Evolutionary conservation across 2,888 invertebrate genomes (phyloP), one percentile per base, ranked within the genome.

Genomic region (Rhingia campestris): DNA sequence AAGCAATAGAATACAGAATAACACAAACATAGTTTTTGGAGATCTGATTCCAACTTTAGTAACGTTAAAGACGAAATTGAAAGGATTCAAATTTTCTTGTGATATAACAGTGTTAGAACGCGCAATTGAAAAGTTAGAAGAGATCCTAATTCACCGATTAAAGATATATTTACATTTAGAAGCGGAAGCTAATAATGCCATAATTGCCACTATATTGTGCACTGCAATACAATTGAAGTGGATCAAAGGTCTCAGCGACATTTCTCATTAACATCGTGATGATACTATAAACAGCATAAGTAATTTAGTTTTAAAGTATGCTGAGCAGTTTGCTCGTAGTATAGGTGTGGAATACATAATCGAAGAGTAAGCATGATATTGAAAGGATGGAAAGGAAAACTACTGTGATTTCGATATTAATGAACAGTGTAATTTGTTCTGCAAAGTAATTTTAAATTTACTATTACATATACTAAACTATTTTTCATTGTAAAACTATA

Each of bases 141-240:
- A 30, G 4, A 30, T 2, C n/a, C 30, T 30, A 58, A 58, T 41
- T 30, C 30, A 41, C 0, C 39, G 39, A 22, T 58, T 41, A 5
- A 41, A n/a, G 0, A 1, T 4, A 0, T 45, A 45, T 12, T 59
- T 59, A 0, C 33, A 33, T 33, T 59, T 43, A 12, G 7, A 59
- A 59, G 30, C 58, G 5, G 58, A 59, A 59, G 41, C 41, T 1
- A 43, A 43, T 43, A 32, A 59, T 43, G 59, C 59, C 10, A 39
- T 56, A 39, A 14, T 56, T 39, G 54, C 54, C 0, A 22, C 54
- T 37, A 4, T 56, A 9, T 37, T 56, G 4, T 9, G 22, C 1
- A 35, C 37, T 14, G 2, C 14, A 37, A 37, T 56, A 7, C 37
- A 56, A 22, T 9, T 14, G 4, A 37, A 56, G 14, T 54, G 54